Base-by-base conservation (phyloP, 2,888 invertebrate genomes). In the Pediacus dermestoides region DNA sequence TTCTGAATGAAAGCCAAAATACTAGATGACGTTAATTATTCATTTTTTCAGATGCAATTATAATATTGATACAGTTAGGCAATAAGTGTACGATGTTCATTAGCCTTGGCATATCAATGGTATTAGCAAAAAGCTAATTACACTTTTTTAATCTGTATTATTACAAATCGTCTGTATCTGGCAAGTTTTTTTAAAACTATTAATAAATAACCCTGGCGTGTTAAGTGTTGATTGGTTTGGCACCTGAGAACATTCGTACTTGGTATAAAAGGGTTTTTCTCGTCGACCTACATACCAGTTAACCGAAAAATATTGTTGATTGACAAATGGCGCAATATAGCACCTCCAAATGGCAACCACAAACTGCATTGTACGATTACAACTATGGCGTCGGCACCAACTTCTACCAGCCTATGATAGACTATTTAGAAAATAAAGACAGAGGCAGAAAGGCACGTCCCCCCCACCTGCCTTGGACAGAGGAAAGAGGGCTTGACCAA, bases 341-440 rank as follows among this genome's bases (percentile, higher is more conserved):
- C 4, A 10, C 44, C 7, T 50, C 50, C 2, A 60, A 52, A 47
- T 60, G 61, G 59, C 73, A 73, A 50, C 79, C 79, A 33, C 78
- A 80, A 34, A 81, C 83, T 11, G 66, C 78, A 37, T 78, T 83
- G 40, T 89, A 88, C 71, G 82, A 85, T 62, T 81, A 82, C 67
- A 89, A 89, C 70, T 89, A 88, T 70, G 84, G 84, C 52, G 86
- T 82, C 67, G 87, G 85, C 34, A 85, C 88, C 60, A 85, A 88
- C 71, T 87, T 79, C 69, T 89, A 89, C 70, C 85, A 88, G 67
- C 88, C 88, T 31, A 88, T 89, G 88, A 80, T 89, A 59, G 87
- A 89, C 68, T 88, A 86, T 62, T 80, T 89, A 54, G 81, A 82
- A 61, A 78, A 77, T 27, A 85, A 83, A 70, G 76, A 80, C 52